Evolutionary conservation across 2,888 invertebrate genomes (phyloP), one percentile per base, ranked within the genome.

Genomic region (Coelinius sp.): DNA sequence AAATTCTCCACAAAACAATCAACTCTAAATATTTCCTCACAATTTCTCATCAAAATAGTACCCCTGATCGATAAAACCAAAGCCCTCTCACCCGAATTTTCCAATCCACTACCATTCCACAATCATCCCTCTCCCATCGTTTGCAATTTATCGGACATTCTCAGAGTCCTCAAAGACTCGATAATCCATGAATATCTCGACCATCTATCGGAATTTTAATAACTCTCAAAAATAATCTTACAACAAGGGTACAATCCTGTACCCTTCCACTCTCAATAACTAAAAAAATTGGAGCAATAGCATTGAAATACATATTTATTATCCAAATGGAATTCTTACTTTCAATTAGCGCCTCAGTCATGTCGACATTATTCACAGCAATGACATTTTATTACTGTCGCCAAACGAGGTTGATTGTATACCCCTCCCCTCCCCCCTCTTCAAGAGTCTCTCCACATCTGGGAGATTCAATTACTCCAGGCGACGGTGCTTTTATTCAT

Each of bases 401-500:
- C 52, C 46, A 66, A 66, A 66, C 52, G 66, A 66, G 66, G 31
- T 52, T 66, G 66, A 35, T 52, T 22, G n/a, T 65, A 20, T 44
- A 17, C 25, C 41, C 27, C 56, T 56, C 53, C 20, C 53, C 41
- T 12, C 17, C 7, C 27, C 44, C 25, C 56, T 59, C 22, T 44
- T 41, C 17, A 24, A 7, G 44, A 46, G 31, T 52, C 31, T 49
- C 52, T 66, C 35, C 31, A 12, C 31, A 12, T 38, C 53, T 7
- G 53, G n/a, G 24, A 68, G 56, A 68, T 68, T 68, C 53, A 68
- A 68, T 68, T 68, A 68, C 56, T 41, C 27, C 8, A 17, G 24
- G 41, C 68, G 59, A 59, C 31, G 35, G 35, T 59, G 59, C 59
- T 59, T 68, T 56, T 68, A 68, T 68, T 68, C 66, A 35, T 31